These are phyloP conservation scores for Odocoileus virginianus DNA, from an alignment of 2,113 vertebrate species.

Conservation along the genomic window DNA sequence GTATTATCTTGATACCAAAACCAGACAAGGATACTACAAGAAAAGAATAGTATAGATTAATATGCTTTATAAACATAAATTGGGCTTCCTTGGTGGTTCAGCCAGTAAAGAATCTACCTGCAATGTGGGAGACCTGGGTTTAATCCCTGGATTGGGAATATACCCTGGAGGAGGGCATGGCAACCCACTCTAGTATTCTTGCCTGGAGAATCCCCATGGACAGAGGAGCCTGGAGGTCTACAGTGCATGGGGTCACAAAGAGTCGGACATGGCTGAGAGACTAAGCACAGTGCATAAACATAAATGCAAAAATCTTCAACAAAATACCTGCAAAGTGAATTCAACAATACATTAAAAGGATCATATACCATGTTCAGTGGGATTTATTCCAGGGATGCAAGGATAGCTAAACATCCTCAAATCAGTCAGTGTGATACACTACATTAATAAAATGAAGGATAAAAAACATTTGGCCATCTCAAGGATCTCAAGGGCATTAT, in stretches of 20 bases:
- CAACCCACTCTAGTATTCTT: not conserved
- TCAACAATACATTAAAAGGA: not conserved
- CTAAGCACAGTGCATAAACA: not conserved
- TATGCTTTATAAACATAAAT: not conserved
- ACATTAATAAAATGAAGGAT: not conserved
- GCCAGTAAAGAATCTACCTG: not conserved
- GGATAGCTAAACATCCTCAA: not conserved
- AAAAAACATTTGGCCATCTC: not conserved
- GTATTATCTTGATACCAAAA: not conserved
- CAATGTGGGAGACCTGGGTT: not conserved
- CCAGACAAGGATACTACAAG: not conserved
- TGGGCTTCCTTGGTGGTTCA: not conserved
- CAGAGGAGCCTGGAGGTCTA: not conserved
- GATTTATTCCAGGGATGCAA: not conserved
- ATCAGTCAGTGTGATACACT: not conserved
- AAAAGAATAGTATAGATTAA: not conserved
- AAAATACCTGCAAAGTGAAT: not conserved
- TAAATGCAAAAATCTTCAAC: not conserved
- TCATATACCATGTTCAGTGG: not conserved
- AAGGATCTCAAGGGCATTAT: not conserved
- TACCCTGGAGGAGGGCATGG: not conserved
- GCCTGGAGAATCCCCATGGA: not conserved
- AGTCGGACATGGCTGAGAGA: accelerated
- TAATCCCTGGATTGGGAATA: not conserved
- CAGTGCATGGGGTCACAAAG: not conserved